Conservation (phyloP, 1,140 invertebrate species). For the Phymastichus coffea region DNA sequence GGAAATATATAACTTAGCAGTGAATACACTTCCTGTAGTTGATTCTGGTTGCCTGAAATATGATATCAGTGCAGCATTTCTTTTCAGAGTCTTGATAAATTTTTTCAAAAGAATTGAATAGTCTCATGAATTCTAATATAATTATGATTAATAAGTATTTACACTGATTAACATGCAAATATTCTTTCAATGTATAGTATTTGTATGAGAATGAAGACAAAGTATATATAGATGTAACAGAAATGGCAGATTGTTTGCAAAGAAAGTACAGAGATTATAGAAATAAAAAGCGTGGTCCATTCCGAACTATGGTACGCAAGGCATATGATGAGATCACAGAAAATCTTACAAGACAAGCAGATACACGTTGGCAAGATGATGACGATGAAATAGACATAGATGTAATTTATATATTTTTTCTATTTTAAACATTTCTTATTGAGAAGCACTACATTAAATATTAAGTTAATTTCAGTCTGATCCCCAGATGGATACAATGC, state of each 20-base stretch:
- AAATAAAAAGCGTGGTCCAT: constrained; percentile 66
- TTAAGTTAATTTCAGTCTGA: constrained; percentile 39
- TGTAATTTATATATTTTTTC: constrained; percentile 40
- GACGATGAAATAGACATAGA: constrained; percentile 62
- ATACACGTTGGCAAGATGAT: constrained; percentile 54
- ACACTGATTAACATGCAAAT: too few relatives aligned
- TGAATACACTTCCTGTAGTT: too few relatives aligned
- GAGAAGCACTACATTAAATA: background rate
- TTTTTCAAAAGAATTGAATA: too few relatives aligned
- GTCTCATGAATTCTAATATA: too few relatives aligned
- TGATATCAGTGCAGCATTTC: background rate
- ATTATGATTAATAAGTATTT: too few relatives aligned
- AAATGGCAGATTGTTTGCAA: constrained; percentile 72
- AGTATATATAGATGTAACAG: constrained; percentile 70
- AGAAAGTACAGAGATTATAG: constrained; percentile 70
- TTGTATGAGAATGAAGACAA: constrained; percentile 71
- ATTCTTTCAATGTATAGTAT: constrained; percentile 62
- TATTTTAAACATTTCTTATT: background rate
- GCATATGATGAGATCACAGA: constrained; percentile 58
- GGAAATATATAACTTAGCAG: too few relatives aligned
- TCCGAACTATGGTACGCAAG: constrained; percentile 65
- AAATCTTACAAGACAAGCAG: constrained; percentile 43
- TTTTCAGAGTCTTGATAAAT: too few relatives aligned
- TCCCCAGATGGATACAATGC: constrained; percentile 34
- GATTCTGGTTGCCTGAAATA: too few relatives aligned